Evolutionary conservation across 2,113 vertebrate genomes (phyloP).

Genomic region (Phaetusa simplex): DNA sequence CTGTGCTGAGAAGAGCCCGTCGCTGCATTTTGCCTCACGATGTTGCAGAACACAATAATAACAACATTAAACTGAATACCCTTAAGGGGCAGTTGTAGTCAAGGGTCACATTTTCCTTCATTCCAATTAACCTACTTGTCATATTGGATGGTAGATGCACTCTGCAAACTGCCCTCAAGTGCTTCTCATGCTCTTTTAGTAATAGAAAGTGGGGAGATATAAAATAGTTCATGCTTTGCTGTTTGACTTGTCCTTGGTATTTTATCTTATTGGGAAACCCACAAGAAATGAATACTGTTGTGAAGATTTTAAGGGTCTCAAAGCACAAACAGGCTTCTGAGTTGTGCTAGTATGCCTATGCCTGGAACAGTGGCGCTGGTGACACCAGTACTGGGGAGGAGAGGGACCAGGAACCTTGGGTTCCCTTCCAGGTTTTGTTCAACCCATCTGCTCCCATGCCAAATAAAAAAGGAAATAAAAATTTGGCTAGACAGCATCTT

Average conservation of each 20-base stretch:
- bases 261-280: slow-evolving; percentile 8
- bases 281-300: neutral
- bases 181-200: slow-evolving; percentile 69
- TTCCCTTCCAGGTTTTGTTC: neutral
- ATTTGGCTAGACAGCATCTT: neutral
- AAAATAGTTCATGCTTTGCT: slow-evolving; percentile 50
- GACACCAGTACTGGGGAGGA: neutral
- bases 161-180: slow-evolving; percentile 50
- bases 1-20: slow-evolving; percentile 5
- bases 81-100: slow-evolving; percentile 62
- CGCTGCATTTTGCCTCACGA: slow-evolving; percentile 32
- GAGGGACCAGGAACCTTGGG: neutral
- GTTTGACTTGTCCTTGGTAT: slow-evolving; percentile 42
- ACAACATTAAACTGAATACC: slow-evolving; percentile 64
- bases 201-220: slow-evolving; percentile 33
- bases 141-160: slow-evolving; percentile 58
- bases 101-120: slow-evolving; percentile 70
- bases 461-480: neutral
- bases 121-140: slow-evolving; percentile 73
- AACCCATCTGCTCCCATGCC: neutral
- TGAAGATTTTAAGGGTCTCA: neutral
- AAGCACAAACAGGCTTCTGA: neutral
- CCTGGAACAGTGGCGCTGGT: accelerated
- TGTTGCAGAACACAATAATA: slow-evolving; percentile 65
- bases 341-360: neutral